Evolutionary conservation across 2,797 vertebrate species (phyloP).

Genomic region (Neosilurus mollespiculum): DNA sequence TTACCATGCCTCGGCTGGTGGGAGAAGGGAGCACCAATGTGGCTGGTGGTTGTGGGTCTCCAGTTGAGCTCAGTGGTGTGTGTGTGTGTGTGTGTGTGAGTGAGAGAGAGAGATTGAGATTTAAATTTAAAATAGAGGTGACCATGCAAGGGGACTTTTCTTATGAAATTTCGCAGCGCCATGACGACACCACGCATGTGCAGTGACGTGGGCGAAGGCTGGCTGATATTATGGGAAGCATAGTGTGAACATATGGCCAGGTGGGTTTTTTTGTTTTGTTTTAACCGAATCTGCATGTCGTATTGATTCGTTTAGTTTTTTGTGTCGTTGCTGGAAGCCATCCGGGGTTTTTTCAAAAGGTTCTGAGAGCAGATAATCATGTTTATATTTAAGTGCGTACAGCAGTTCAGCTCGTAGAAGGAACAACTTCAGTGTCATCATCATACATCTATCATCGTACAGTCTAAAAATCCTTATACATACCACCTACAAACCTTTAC

Average conservation of each 20-base stretch:
- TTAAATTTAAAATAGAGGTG: not conserved
- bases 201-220: not conserved
- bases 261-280: not conserved
- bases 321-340: no score
- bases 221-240: not conserved
- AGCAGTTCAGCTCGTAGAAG: no score
- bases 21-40: no score
- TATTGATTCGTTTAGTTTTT: not conserved
- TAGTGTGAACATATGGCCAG: constrained; percentile 5
- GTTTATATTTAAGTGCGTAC: no score
- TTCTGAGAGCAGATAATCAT: not conserved
- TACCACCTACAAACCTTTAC: no score
- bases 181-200: not conserved
- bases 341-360: not conserved
- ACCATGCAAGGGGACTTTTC: not conserved
- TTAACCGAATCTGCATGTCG: not conserved
- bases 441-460: no score
- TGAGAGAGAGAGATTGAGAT: not conserved
- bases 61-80: not conserved
- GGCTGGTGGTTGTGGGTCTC: no score
- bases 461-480: no score
- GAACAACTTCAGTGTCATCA: no score
- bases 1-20: no score
- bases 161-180: not conserved
- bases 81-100: not conserved